phyloP scores from a whole-genome alignment of 1,140 invertebrate species.

The Drosophila kepulauana region DNA sequence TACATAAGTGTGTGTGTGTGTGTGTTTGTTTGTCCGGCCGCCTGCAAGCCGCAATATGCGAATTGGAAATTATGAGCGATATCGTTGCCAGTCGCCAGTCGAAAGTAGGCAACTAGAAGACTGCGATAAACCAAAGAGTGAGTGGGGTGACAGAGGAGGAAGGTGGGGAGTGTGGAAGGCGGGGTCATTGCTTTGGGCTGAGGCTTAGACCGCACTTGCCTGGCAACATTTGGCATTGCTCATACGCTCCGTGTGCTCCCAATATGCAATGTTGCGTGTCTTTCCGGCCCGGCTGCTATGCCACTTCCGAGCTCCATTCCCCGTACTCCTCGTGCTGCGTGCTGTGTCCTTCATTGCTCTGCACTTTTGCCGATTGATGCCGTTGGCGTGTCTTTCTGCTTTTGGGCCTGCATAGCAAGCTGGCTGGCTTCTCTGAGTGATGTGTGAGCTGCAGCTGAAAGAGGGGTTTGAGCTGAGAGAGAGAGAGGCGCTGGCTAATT shows the following conservation, averaged over 20 bases:
- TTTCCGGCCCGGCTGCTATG: constrained; percentile 58
- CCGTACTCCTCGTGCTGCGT: background rate
- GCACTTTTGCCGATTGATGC: constrained; percentile 76
- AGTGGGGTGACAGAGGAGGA: background rate
- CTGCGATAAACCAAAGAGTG: background rate
- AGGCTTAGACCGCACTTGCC: constrained; percentile 8
- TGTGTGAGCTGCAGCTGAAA: constrained; percentile 34
- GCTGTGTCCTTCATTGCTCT: constrained; percentile 35
- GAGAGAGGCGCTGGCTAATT: constrained; percentile 52
- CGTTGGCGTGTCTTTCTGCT: constrained; percentile 68
- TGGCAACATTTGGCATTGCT: constrained; percentile 69
- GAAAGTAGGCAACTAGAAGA: constrained; percentile 6
- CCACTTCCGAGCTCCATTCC: constrained; percentile 34
- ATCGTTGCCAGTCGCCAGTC: constrained; percentile 53
- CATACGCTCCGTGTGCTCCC: constrained; percentile 74
- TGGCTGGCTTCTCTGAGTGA: constrained; percentile 49
- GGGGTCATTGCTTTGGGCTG: constrained; percentile 1
- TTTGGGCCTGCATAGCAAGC: constrained; percentile 36
- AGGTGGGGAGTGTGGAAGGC: background rate
- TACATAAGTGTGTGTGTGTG: constrained; percentile 21
- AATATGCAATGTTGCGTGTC: constrained; percentile 81
- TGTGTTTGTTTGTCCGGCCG: constrained; percentile 49
- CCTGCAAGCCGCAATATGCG: constrained; percentile 64
- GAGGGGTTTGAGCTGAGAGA: background rate
- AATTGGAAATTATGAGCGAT: constrained; percentile 78